Evolutionary conservation across 2,113 vertebrate genomes (phyloP).

Genomic region (Phaetusa simplex): DNA sequence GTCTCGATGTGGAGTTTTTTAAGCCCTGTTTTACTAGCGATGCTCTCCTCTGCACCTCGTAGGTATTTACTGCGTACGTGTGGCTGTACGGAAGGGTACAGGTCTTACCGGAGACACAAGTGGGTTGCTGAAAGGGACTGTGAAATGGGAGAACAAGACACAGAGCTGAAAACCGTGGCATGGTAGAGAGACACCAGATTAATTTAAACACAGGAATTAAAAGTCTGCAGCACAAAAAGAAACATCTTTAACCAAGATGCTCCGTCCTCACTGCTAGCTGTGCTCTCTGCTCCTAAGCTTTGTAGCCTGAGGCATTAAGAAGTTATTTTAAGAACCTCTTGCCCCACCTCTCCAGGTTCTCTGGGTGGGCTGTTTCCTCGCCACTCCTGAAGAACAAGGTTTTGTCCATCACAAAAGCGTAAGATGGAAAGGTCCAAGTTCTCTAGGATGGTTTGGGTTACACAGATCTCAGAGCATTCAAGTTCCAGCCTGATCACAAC

Average conservation of each 20-base stretch:
- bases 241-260: neutral
- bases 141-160: neutral
- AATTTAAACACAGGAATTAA: neutral
- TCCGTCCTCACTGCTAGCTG: neutral
- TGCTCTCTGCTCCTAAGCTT: neutral
- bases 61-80: fast-evolving
- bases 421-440: neutral
- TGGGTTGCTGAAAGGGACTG: neutral
- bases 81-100: neutral
- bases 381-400: neutral
- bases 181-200: neutral
- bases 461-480: neutral
- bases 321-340: neutral
- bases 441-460: neutral
- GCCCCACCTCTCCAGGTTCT: neutral
- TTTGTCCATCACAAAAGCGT: neutral
- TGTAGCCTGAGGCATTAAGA: neutral
- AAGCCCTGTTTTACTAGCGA: neutral
- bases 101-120: neutral
- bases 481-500: neutral
- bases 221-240: neutral
- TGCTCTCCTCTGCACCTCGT: neutral
- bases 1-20: neutral
- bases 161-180: neutral
- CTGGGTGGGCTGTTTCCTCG: neutral